phyloP scores from a whole-genome alignment of 2,888 invertebrate genomes.

The Antheraea assamensis region DNA sequence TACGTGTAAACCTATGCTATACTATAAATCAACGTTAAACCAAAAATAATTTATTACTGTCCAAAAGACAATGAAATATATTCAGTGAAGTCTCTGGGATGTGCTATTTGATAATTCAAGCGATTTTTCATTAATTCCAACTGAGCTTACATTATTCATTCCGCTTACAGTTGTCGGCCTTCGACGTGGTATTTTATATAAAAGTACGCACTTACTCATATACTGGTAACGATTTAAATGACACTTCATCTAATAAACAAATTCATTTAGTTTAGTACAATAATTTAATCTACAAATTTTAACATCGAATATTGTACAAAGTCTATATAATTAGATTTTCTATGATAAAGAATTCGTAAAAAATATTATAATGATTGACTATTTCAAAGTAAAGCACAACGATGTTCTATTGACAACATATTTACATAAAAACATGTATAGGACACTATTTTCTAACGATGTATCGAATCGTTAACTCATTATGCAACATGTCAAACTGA shows the following conservation, averaged over 20 bases:
- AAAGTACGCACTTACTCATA: slow-evolving; percentile 42
- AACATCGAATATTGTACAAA: neutral
- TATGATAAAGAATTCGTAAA: neutral
- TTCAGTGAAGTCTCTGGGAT: neutral
- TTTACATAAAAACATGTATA: no score
- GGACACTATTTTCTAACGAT: no score
- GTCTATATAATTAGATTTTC: neutral
- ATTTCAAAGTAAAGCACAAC: no score
- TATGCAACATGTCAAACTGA: no score
- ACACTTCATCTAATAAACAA: slow-evolving; percentile 2
- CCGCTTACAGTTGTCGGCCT: slow-evolving; percentile 38
- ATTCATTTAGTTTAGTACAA: neutral
- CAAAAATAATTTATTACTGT: neutral
- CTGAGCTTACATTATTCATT: slow-evolving; percentile 18
- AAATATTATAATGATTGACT: no score
- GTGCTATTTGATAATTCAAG: slow-evolving; percentile 1
- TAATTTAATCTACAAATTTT: neutral
- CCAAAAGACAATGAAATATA: neutral
- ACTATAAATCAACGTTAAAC: neutral
- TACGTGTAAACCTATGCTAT: neutral
- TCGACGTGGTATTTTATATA: slow-evolving; percentile 44
- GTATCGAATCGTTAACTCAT: no score
- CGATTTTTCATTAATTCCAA: neutral
- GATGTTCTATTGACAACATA: no score
- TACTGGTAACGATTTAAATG: slow-evolving; percentile 22